Base-by-base conservation (phyloP, 2,888 invertebrate species). In the Plutella xylostella region DNA sequence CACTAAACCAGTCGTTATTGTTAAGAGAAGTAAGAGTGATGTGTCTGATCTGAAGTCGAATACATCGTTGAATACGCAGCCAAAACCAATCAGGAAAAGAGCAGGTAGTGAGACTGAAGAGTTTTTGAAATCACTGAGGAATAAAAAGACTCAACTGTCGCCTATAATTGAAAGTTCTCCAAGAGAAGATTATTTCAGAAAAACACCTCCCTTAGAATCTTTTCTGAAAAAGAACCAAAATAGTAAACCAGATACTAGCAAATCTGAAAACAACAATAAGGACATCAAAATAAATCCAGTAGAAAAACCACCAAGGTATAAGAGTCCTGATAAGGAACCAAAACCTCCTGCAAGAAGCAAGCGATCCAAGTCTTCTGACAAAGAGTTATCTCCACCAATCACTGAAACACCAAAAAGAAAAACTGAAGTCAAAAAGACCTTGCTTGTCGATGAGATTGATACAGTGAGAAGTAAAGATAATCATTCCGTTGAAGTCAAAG, bases 121-220 rank as follows among this genome's bases (percentile, higher is more conserved):
- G 53, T 86, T 86, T 51, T 64, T 84, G 9, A 85, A 85, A 52
- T 84, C 84, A 2, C 68, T 77, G 18, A 72, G 77, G 52, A 86
- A 87, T 45, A 87, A 86, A 52, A 90, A 90, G 60, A 83, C 88
- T 46, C 92, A 91, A 60, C 65, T 93, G 17, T 92, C 92, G 7
- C 93, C 93, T 1, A 93, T 93, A 42, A 92, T 92, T 52, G 93
- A 93, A 72, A 89, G 89, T 50, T 87, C 90, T 11, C 91, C 89
- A 14, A 84, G 89, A 51, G 90, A 90, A 55, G 90, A 91, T 61
- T 90, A 89, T 58, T 90, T 90, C 53, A 85, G 77, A 49, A 78
- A 74, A 50, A 77, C 72, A 19, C 63, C 80, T 4, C 82, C 82
- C 0, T 60, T 83, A 18, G 82, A 82, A 44, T 48, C 71, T 5